Evolutionary conservation across 1,140 invertebrate genomes (phyloP), one percentile per base, ranked within the genome.

Genomic region (Babylonia areolata): DNA sequence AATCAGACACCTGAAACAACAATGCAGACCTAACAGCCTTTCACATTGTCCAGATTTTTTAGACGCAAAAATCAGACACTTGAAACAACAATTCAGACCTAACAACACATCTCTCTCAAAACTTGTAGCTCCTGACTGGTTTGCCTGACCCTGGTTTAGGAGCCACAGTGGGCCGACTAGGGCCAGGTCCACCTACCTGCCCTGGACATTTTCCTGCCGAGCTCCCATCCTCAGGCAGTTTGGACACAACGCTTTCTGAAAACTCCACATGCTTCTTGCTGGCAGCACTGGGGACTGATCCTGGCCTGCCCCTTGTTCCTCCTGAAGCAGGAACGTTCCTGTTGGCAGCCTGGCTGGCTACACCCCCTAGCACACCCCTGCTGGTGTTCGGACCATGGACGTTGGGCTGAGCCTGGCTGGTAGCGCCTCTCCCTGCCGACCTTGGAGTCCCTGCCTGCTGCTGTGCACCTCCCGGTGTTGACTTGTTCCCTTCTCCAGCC

Each of bases 111-210:
- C 28, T 5, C 5, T 64, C 58, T 64, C 58, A 84, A 58, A 84
- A 84, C 28, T 84, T 84, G 82, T 73, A 84, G 69, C 82, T 84
- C 46, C 82, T 84, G 20, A 84, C 82, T 15, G 64, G 37, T n/a
- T 84, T 84, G 69, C 39, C 64, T 20, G 82, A n/a, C 37, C 37
- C 33, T 28, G 82, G 82, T 31, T 84, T 84, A 17, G 82, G 82
- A 2, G 82, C 82, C 12, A 84, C 69, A 40, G 82, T 1, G 28
- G 82, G 82, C 31, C 82, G 35, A 40, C 2, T 33, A 1, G 64
- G 64, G 46, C 58, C 64, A 35, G 78, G 40, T 31, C n/a, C 42
- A 28, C 5, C 58, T 28, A 12, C 58, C 58, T 64, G 58, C 58
- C 17, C 58, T 23, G 58, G 58, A 64, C 23, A 6, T 23, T 64